Evolutionary conservation across 2,797 vertebrate species (phyloP).

Genomic region (Trachops cirrhosus): DNA sequence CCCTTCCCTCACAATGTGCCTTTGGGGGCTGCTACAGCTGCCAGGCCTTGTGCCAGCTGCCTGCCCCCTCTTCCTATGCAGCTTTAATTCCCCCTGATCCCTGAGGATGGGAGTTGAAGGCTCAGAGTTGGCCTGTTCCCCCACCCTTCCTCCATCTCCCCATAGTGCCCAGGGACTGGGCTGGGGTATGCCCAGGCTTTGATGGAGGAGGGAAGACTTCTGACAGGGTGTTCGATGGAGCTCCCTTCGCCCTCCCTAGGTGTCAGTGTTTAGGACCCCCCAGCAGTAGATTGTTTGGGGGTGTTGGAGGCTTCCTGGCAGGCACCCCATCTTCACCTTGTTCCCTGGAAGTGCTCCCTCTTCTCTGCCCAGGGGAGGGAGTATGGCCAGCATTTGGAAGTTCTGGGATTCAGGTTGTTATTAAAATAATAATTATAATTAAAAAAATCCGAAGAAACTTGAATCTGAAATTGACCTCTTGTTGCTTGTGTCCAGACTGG

Average conservation of each 20-base stretch:
- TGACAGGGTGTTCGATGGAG: background rate
- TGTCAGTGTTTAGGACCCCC: conserved; percentile 11
- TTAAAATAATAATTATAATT: conserved; percentile 79
- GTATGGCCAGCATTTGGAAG: conserved; percentile 65
- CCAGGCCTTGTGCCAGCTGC: conserved; percentile 45
- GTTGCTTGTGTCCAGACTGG: background rate
- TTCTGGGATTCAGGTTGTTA: conserved; percentile 77
- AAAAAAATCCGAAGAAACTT: conserved; percentile 76
- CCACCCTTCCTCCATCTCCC: background rate
- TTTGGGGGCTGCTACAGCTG: conserved; percentile 62
- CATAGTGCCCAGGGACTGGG: background rate
- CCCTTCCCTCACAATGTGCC: conserved; percentile 75
- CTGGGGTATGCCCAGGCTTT: background rate
- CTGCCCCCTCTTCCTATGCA: conserved; percentile 73
- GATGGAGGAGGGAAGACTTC: conserved; percentile 1
- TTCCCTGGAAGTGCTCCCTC: background rate
- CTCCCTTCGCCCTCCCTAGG: background rate
- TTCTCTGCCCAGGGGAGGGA: conserved; percentile 43
- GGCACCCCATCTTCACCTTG: background rate
- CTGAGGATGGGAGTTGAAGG: conserved; percentile 44
- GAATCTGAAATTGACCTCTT: conserved; percentile 60
- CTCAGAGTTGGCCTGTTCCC: conserved; percentile 15
- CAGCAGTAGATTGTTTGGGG: background rate
- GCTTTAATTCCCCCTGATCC: conserved; percentile 68
- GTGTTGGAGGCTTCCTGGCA: conserved; percentile 22